phyloP scores from a whole-genome alignment of 2,113 vertebrate genomes.

The Anser cygnoides region DNA sequence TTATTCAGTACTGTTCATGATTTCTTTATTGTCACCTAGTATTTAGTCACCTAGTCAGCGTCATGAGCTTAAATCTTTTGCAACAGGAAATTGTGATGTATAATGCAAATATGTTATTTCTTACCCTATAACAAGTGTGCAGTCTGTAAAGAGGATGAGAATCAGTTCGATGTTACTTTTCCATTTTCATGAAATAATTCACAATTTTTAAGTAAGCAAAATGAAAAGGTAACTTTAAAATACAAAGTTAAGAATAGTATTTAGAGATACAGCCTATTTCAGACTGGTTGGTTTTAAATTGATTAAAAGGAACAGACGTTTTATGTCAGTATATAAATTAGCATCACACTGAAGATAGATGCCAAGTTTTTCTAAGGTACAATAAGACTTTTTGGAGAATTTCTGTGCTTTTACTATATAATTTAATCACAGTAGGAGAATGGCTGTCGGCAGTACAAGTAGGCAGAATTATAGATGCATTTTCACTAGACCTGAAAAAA shows the following conservation, averaged over 20 bases:
- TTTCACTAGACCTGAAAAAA: background rate
- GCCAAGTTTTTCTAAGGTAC: background rate
- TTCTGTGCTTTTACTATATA: background rate
- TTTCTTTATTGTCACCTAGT: background rate
- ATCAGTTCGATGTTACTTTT: background rate
- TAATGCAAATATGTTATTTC: background rate
- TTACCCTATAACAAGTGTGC: background rate
- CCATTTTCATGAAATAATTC: background rate
- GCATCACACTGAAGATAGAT: background rate
- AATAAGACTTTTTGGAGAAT: background rate
- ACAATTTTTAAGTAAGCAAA: background rate
- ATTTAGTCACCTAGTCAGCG: background rate
- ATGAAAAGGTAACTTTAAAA: background rate
- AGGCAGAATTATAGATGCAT: background rate
- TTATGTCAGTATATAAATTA: background rate
- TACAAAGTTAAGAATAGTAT: background rate
- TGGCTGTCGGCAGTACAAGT: background rate
- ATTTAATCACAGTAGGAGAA: background rate
- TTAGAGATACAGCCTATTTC: background rate
- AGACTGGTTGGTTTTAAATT: background rate
- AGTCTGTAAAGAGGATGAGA: background rate
- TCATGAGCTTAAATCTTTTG: background rate
- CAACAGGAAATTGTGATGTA: background rate
- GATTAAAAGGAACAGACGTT: background rate
- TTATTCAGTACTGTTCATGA: background rate